These are phyloP conservation scores for Drosophila rellima DNA, from an alignment of 2,888 invertebrate genomes.

Conservation along the genomic window DNA sequence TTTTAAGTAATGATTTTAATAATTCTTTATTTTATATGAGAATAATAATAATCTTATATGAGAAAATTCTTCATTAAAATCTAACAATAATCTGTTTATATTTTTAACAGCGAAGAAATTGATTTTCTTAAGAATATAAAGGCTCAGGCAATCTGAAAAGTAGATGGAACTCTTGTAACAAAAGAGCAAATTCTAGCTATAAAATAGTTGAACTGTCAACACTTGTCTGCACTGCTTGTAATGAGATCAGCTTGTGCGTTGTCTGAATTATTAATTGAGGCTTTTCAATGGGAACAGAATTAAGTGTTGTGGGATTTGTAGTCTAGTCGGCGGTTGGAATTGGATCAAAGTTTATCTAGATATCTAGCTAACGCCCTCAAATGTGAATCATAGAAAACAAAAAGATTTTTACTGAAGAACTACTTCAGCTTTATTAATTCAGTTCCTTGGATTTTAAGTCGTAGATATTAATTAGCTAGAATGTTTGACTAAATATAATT, in stretches of 20 bases:
- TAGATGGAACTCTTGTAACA: too few relatives aligned
- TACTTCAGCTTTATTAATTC: neutral
- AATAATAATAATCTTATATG: too few relatives aligned
- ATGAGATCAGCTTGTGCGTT: conserved; percentile 49
- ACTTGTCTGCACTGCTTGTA: conserved; percentile 35
- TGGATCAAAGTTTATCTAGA: conserved; percentile 3
- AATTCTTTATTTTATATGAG: too few relatives aligned
- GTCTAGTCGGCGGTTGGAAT: conserved; percentile 9
- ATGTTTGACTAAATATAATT: conserved; percentile 1
- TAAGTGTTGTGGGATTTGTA: conserved; percentile 36
- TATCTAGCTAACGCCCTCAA: neutral
- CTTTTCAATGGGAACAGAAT: conserved; percentile 62
- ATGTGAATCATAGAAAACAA: neutral
- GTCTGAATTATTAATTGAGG: conserved; percentile 67
- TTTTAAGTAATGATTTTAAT: too few relatives aligned
- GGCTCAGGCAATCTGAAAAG: too few relatives aligned
- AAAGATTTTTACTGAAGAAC: neutral
- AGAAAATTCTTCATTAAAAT: too few relatives aligned
- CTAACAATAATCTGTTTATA: too few relatives aligned
- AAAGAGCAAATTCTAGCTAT: neutral
- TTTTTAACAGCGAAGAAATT: too few relatives aligned
- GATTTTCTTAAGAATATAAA: too few relatives aligned
- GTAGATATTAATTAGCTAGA: neutral
- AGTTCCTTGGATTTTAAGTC: neutral
- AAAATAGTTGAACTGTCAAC: neutral